phyloP scores from a whole-genome alignment of 1,140 invertebrate genomes.

The Colletes gigas region DNA sequence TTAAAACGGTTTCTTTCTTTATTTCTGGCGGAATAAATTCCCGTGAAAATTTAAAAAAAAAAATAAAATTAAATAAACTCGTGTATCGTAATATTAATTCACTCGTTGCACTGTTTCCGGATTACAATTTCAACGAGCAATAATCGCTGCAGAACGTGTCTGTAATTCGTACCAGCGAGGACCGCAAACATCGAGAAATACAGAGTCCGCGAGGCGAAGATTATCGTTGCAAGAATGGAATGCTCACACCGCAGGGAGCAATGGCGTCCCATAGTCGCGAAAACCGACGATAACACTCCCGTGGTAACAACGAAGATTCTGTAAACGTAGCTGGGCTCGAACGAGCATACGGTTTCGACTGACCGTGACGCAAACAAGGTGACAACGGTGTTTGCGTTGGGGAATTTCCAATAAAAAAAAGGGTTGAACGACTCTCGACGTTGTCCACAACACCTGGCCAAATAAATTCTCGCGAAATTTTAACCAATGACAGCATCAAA shows the following conservation, averaged over 20 bases:
- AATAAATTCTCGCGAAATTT: no score
- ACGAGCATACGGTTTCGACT: background rate
- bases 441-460: no score
- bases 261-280: slow-evolving; percentile 7
- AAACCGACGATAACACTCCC: slow-evolving; percentile 35
- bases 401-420: background rate
- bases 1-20: slow-evolving; percentile 25
- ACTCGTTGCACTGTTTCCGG: background rate
- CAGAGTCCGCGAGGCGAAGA: slow-evolving; percentile 16
- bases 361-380: background rate
- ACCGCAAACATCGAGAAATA: slow-evolving; percentile 20
- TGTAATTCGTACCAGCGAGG: background rate
- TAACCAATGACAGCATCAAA: no score
- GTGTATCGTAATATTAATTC: background rate
- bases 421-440: background rate
- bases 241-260: slow-evolving; percentile 33
- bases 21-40: no score
- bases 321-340: background rate
- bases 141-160: slow-evolving; percentile 10
- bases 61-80: no score
- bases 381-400: background rate
- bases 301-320: background rate
- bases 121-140: slow-evolving; percentile 8
- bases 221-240: slow-evolving; percentile 39
- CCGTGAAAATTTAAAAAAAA: no score